Conservation (phyloP, 2,888 invertebrate genomes). For the Euproctis similis region DNA sequence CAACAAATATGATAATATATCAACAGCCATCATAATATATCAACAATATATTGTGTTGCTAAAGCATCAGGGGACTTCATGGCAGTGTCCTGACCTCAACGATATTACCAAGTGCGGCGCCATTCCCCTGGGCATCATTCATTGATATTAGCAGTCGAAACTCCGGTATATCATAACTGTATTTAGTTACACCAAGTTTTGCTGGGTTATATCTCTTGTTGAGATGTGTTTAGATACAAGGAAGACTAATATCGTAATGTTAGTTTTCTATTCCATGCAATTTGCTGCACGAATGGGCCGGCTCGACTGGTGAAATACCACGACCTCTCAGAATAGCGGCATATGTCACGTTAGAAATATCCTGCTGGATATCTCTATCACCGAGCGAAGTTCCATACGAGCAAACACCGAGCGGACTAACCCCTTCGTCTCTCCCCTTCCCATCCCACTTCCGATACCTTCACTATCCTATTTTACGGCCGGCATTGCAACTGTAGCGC, state of each 20-base stretch:
- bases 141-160: slow-evolving; percentile 44
- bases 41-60: slow-evolving; percentile 13
- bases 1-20: too few species aligned
- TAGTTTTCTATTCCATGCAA: slow-evolving; percentile 3
- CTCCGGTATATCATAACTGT: slow-evolving; percentile 31
- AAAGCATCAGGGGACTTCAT: slow-evolving; percentile 22
- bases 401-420: too few species aligned
- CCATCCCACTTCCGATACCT: too few species aligned
- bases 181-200: slow-evolving; percentile 24
- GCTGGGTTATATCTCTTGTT: slow-evolving; percentile 20
- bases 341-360: too few species aligned
- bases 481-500: too few species aligned
- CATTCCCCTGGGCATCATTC: slow-evolving; percentile 42
- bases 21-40: slow-evolving; percentile 16
- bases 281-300: too few species aligned
- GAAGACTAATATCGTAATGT: slow-evolving; percentile 8
- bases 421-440: too few species aligned
- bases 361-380: too few species aligned
- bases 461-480: too few species aligned
- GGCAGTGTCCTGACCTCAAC: slow-evolving; percentile 29
- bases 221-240: slow-evolving; percentile 12
- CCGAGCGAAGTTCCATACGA: too few species aligned
- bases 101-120: slow-evolving; percentile 28
- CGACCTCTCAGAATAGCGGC: too few species aligned
- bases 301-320: too few species aligned